phyloP scores from a whole-genome alignment of 23 tunicate genomes.

The Halocynthia aurantium region DNA sequence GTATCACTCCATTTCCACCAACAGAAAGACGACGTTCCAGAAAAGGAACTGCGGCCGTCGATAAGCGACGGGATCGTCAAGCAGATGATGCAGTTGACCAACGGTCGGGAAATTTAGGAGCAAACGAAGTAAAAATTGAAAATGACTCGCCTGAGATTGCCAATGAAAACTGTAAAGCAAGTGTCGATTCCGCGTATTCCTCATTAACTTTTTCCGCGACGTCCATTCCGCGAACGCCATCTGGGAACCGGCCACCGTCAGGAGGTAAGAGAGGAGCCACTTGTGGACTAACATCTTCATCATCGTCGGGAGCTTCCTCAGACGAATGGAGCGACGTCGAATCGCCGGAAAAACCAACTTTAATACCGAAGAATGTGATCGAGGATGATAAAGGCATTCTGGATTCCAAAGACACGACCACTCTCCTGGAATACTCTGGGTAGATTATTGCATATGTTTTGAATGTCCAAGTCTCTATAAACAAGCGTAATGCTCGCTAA shows the following conservation, averaged over 20 bases:
- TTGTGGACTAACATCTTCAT: constrained; percentile 57
- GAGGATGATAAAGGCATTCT: background rate
- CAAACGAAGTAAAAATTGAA: background rate
- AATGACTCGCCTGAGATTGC: background rate
- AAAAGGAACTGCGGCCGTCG: background rate
- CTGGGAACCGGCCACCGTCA: constrained; percentile 68
- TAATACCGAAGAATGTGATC: background rate
- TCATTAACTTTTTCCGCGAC: constrained; percentile 48
- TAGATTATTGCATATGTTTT: no score
- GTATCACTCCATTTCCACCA: constrained; percentile 54
- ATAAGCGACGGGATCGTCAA: background rate
- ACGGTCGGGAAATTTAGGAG: background rate
- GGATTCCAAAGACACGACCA: background rate
- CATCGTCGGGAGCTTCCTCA: constrained; percentile 14
- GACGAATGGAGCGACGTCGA: constrained; percentile 19
- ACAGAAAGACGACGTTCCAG: background rate
- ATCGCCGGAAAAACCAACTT: background rate
- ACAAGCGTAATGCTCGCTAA: no score
- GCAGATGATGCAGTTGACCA: background rate
- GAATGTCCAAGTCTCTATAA: no score
- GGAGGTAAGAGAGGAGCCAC: constrained; percentile 75
- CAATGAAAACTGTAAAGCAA: background rate
- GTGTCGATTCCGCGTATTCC: constrained; percentile 67
- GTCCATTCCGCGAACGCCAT: constrained; percentile 37
- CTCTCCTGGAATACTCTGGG: background rate